A percentile compares a stretch with the other conserved stretches of the same genome.
Conservation (phyloP, 2,797 vertebrate species). For the Spinus olivaceus region DNA sequence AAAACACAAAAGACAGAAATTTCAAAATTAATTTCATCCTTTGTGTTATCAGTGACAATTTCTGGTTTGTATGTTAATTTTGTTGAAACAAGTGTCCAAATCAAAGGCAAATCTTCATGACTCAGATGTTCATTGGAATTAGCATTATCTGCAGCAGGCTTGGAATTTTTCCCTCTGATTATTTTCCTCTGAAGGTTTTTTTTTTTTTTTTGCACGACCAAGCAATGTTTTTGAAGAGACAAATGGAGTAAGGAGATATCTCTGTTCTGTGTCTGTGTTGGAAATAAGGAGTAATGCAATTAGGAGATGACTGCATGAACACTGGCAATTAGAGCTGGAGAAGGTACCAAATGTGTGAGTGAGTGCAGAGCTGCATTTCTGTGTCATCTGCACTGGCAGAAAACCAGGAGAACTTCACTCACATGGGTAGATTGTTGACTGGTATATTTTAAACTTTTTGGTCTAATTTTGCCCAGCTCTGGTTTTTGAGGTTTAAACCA, state of each 20-base stretch:
- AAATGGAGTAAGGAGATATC: neutral
- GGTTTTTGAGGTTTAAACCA: neutral
- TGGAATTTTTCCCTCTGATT: neutral
- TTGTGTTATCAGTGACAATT: neutral
- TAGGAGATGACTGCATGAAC: neutral
- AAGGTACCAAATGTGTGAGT: neutral
- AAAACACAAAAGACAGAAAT: neutral
- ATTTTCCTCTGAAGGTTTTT: neutral
- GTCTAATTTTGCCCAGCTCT: neutral
- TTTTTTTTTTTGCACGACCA: neutral
- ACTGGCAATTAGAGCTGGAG: neutral
- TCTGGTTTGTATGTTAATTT: neutral
- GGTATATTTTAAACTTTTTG: neutral
- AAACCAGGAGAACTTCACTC: neutral
- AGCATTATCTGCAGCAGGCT: neutral
- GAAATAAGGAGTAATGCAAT: neutral
- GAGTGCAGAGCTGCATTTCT: neutral
- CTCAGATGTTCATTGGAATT: neutral
- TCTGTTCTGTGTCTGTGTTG: neutral
- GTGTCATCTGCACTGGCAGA: neutral
- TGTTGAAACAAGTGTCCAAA: neutral
- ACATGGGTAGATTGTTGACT: neutral
- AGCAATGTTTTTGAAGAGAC: neutral
- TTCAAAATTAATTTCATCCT: neutral
- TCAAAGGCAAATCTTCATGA: neutral